A percentile compares a stretch with the other conserved stretches of the same genome.
These are phyloP conservation scores for Leistus spinibarbis DNA, from an alignment of 2,888 invertebrate species.

Conservation along the genomic window DNA sequence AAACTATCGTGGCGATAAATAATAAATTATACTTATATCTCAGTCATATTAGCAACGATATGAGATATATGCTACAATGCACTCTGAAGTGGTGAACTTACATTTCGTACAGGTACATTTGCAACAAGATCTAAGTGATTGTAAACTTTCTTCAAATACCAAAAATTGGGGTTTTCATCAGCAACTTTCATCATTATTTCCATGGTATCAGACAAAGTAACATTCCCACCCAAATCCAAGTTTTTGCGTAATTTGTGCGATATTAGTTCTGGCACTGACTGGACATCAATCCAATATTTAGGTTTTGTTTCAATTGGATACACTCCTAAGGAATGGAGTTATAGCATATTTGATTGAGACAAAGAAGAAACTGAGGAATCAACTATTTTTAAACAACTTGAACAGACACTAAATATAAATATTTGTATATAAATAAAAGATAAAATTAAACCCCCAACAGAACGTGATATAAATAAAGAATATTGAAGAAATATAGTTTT, in stretches of 20 bases:
- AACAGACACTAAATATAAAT: too few relatives aligned
- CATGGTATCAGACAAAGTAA: constrained; percentile 63
- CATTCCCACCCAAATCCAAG: constrained; percentile 66
- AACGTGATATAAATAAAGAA: too few relatives aligned
- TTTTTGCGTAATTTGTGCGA: constrained; percentile 55
- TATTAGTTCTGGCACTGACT: constrained; percentile 64
- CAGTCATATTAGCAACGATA: too few relatives aligned
- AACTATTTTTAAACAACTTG: too few relatives aligned
- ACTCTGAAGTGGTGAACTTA: constrained; percentile 56
- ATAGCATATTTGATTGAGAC: too few relatives aligned
- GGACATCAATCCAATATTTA: constrained; percentile 69
- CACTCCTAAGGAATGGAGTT: constrained; percentile 54
- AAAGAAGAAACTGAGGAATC: too few relatives aligned
- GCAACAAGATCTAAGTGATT: constrained; percentile 73
- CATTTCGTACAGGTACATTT: constrained; percentile 74
- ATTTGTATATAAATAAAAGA: too few relatives aligned
- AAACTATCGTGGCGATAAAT: too few relatives aligned
- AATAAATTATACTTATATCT: too few relatives aligned
- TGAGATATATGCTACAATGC: too few relatives aligned
- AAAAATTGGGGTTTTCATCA: constrained; percentile 59
- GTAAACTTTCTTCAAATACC: constrained; percentile 64
- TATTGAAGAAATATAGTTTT: too few relatives aligned
- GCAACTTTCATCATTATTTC: constrained; percentile 57
- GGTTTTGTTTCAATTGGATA: constrained; percentile 56
- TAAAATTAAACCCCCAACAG: too few relatives aligned